Base-by-base conservation (phyloP, 2,888 invertebrate genomes). In the Plemyria rubiginata region DNA sequence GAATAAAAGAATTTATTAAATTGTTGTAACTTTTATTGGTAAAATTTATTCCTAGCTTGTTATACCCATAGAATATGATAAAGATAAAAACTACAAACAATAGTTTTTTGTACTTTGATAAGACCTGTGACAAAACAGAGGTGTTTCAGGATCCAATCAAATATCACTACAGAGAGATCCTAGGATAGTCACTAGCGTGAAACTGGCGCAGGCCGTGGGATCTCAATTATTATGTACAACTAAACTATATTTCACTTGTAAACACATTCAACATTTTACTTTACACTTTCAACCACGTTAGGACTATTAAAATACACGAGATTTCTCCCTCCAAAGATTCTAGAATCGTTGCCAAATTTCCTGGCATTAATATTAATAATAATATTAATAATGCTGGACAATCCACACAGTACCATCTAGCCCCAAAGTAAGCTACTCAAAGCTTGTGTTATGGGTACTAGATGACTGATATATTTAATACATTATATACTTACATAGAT, bases 201-300 rank as follows among this genome's bases (percentile, higher is more conserved):
- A 55, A 32, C 40, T 50, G 41, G 57, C 57, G 43, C 57, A 57
- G 50, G 4, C 51, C 11, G 51, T 49, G 38, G 49, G 40, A 49
- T 22, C 22, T 22, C 38, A n/a, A 22, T 22, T 29, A 43, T 45
- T 45, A 53, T 28, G 48, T 48, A 48, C 12, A 16, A 38, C 11
- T 8, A 38, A 11, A 38, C 36, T 11, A 11, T 38, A 2, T 38
- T 32, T 32, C 32, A 4, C 32, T 32, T 32, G 7, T 6, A 32
- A 32, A 32, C 32, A 22, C 32, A 8, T 32, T 32, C 2, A 32
- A 32, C 2, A 32, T 32, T 32, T 32, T 7, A 32, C 32, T 22
- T 22, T 22, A 22, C 22, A 32, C 32, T 5, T 32, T 32, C 32
- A 5, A 32, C 6, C 32, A 32, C 32, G 32, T 1, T 5, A 8